A percentile compares a stretch with the other conserved stretches of the same genome.
phyloP scores from a whole-genome alignment of 2,113 vertebrate species.

The Arizona elegans region DNA sequence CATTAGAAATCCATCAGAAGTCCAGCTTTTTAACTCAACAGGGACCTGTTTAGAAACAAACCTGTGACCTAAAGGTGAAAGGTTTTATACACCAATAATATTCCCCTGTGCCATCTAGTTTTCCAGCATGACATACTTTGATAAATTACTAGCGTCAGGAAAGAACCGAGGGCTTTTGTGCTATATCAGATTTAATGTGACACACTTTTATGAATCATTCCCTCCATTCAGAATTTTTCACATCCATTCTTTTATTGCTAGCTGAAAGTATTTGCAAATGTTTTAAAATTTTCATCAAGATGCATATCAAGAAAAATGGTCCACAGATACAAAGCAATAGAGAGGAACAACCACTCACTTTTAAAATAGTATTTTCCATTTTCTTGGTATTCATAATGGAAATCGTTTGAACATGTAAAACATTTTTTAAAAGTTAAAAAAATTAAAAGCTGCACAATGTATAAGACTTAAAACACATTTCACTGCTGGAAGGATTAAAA shows the following conservation, averaged over 20 bases:
- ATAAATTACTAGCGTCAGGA: slow-evolving; percentile 20
- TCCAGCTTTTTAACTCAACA: background rate
- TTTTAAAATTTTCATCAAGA: slow-evolving; percentile 1
- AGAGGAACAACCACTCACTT: background rate
- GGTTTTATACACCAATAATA: slow-evolving; percentile 8
- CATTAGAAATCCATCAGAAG: background rate
- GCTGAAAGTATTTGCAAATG: background rate
- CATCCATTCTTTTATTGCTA: background rate
- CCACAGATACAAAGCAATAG: background rate
- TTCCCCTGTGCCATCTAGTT: background rate
- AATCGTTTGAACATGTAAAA: background rate
- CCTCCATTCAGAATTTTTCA: slow-evolving; percentile 21
- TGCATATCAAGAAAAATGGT: background rate
- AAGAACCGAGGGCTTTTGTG: background rate
- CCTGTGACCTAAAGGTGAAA: background rate
- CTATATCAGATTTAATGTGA: background rate
- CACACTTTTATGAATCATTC: background rate
- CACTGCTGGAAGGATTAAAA: slow-evolving; percentile 1
- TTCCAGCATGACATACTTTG: background rate
- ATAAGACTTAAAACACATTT: background rate
- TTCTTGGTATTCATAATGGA: slow-evolving; percentile 5
- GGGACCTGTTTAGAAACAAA: slow-evolving; percentile 4
- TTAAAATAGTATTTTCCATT: background rate
- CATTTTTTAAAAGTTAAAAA: background rate
- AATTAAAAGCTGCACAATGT: background rate